Conservation (phyloP, 2,113 vertebrate species). For the Penelope pileata region DNA sequence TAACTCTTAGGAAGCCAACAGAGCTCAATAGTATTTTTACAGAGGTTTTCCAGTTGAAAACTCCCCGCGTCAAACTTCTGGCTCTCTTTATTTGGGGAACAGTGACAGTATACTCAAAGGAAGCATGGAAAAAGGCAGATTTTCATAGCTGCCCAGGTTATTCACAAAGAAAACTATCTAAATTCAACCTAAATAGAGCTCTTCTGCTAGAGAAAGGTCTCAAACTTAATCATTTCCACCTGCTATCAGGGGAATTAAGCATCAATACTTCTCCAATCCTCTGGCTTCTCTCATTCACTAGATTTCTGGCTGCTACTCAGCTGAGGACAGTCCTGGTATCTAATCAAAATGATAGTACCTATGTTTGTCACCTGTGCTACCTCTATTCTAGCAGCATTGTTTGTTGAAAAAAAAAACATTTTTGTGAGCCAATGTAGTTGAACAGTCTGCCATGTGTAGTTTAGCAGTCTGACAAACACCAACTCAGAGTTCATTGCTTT, state of each 20-base stretch:
- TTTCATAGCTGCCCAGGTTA: not conserved
- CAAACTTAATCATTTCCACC: not conserved
- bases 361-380: not conserved
- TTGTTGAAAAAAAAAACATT: not conserved
- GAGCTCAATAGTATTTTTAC: not conserved
- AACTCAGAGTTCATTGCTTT: not conserved
- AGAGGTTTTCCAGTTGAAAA: not conserved
- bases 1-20: not conserved
- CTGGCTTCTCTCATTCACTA: not conserved
- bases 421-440: not conserved
- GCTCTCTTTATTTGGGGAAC: not conserved
- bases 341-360: not conserved
- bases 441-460: not conserved
- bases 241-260: not conserved
- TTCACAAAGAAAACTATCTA: not conserved
- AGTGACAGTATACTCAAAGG: not conserved
- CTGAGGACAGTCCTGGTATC: not conserved
- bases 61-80: not conserved
- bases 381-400: not conserved
- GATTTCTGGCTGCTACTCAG: not conserved
- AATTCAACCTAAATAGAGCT: constrained; percentile 3
- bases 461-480: not conserved
- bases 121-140: not conserved
- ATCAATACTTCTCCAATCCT: not conserved
- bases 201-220: not conserved